These are phyloP conservation scores for Chionomys nivalis DNA, from an alignment of 2,113 vertebrate species.

Conservation along the genomic window DNA sequence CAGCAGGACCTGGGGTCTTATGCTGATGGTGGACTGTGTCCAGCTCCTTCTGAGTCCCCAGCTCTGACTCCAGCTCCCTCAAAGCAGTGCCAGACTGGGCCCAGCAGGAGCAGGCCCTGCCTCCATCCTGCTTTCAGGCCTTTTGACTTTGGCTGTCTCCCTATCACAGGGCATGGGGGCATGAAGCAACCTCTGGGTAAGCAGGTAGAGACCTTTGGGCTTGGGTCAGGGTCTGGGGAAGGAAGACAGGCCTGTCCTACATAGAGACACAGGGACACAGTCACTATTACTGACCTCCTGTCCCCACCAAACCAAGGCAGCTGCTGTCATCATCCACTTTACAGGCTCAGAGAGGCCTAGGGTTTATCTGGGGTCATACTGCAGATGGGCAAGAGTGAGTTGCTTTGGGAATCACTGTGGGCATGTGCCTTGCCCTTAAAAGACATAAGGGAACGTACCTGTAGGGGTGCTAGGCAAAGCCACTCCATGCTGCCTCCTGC, in stretches of 20 bases:
- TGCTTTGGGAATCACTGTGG: neutral
- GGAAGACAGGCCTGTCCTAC: neutral
- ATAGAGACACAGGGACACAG: neutral
- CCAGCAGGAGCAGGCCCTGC: neutral
- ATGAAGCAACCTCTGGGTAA: neutral
- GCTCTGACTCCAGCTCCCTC: neutral
- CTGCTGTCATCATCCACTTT: neutral
- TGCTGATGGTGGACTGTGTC: neutral
- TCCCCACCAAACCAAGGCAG: rapidly evolving
- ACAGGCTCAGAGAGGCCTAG: neutral
- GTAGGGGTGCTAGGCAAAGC: rapidly evolving
- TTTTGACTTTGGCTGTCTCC: neutral
- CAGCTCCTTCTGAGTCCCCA: neutral
- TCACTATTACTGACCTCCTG: too few species aligned
- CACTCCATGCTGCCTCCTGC: rapidly evolving
- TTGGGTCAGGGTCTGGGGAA: neutral
- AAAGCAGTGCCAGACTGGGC: too few species aligned
- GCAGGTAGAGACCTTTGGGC: neutral
- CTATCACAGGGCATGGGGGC: neutral
- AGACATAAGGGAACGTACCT: rapidly evolving
- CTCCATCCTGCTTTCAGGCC: neutral
- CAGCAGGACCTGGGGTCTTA: neutral
- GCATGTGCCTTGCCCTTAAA: neutral
- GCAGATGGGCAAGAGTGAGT: neutral
- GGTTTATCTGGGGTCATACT: neutral